A percentile compares a stretch with the other conserved stretches of the same genome.
These are phyloP conservation scores for Hystrix cristata DNA, from an alignment of 2,113 vertebrate genomes.

Conservation along the genomic window DNA sequence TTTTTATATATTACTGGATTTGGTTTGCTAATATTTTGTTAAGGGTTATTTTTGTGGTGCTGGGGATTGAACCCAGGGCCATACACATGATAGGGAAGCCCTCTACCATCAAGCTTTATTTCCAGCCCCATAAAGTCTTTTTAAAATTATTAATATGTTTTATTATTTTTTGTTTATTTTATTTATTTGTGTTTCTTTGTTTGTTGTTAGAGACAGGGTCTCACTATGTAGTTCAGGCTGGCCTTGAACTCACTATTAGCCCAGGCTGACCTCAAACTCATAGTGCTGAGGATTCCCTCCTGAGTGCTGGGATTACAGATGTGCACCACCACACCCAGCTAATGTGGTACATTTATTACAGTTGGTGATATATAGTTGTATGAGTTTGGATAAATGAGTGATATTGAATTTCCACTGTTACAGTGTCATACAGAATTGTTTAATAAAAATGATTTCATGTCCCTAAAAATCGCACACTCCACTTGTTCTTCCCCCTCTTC, in stretches of 20 bases:
- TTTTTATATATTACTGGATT: background rate
- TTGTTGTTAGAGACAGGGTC: background rate
- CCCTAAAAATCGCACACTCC: background rate
- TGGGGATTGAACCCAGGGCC: background rate
- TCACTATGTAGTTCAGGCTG: background rate
- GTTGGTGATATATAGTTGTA: background rate
- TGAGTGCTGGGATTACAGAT: background rate
- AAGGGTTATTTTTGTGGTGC: background rate
- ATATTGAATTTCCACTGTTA: background rate
- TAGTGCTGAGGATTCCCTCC: background rate
- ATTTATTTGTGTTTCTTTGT: too few relatives aligned
- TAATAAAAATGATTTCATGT: background rate
- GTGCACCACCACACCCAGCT: background rate
- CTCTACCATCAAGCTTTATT: background rate
- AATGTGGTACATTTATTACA: background rate
- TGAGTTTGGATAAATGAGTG: background rate
- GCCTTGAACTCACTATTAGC: background rate
- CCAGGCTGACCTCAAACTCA: background rate
- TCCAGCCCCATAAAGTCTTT: background rate
- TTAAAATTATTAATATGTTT: background rate
- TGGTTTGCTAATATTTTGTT: background rate
- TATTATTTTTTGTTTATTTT: background rate
- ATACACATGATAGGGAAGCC: background rate
- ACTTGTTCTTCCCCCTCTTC: background rate
- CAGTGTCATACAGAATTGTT: background rate